These are phyloP conservation scores for Oligia latruncula DNA, from an alignment of 2,888 invertebrate genomes.

Conservation along the genomic window DNA sequence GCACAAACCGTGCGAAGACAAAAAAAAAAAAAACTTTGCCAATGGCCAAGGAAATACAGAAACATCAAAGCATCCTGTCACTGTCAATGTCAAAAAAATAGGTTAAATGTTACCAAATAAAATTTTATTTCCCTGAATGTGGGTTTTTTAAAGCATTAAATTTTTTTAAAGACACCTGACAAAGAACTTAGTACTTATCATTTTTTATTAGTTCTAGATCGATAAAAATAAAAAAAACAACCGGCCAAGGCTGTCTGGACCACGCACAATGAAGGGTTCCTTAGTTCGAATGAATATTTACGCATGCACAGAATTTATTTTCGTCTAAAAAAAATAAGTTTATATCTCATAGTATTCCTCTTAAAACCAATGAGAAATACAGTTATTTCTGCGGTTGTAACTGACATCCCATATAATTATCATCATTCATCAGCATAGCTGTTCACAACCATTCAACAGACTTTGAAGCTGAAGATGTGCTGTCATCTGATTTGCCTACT, in stretches of 20 bases:
- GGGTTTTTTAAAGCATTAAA: not conserved
- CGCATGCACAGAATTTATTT: not conserved
- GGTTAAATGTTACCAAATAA: conserved; percentile 25
- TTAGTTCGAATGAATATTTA: not conserved
- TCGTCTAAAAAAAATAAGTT: no score
- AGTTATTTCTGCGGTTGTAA: not conserved
- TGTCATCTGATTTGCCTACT: no score
- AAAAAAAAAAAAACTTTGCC: not conserved
- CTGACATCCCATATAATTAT: not conserved
- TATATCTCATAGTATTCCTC: no score
- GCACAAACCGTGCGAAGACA: no score
- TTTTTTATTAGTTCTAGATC: no score
- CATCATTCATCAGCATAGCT: not conserved
- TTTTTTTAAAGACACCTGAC: not conserved
- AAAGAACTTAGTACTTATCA: no score
- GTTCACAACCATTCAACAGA: no score
- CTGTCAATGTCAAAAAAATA: conserved; percentile 31
- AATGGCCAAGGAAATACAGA: conserved; percentile 27
- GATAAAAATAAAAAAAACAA: not conserved
- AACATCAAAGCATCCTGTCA: conserved; percentile 20
- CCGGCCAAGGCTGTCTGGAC: not conserved
- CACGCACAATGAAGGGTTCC: not conserved
- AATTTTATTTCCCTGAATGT: not conserved
- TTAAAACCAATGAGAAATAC: no score
- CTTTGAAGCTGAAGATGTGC: no score